Evolutionary conservation across 2,888 invertebrate genomes (phyloP).

Genomic region (Drosophila multiciliata): DNA sequence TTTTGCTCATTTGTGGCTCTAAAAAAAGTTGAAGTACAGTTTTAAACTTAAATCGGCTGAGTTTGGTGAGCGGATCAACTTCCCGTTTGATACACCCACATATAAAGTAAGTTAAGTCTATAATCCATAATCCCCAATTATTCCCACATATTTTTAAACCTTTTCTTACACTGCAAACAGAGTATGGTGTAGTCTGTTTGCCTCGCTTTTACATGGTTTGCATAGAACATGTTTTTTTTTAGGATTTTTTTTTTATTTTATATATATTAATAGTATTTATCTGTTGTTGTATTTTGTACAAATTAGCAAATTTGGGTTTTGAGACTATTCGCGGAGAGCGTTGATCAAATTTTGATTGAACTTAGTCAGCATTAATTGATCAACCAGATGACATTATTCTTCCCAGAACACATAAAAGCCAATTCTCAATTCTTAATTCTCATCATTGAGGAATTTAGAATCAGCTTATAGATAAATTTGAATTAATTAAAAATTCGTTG

Average conservation of each 20-base stretch:
- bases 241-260: constrained; percentile 4
- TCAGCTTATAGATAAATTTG: no score
- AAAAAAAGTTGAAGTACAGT: background rate
- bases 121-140: background rate
- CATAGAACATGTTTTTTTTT: constrained; percentile 7
- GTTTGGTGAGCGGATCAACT: background rate
- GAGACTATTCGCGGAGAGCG: background rate
- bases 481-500: background rate
- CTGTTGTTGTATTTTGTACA: background rate
- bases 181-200: constrained; percentile 5
- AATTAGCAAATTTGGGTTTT: constrained; percentile 8
- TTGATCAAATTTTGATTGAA: background rate
- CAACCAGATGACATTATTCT: constrained; percentile 1
- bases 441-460: constrained; percentile 5
- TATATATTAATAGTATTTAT: background rate
- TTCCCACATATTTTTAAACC: no score
- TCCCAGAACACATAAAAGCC: constrained; percentile 23
- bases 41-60: background rate
- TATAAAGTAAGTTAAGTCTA: background rate
- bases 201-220: background rate
- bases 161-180: background rate
- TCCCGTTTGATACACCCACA: background rate
- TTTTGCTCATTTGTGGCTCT: background rate
- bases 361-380: constrained; percentile 26
- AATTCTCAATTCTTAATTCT: constrained; percentile 24